phyloP scores from a whole-genome alignment of 2,797 vertebrate species.

The Pogoniulus pusillus region DNA sequence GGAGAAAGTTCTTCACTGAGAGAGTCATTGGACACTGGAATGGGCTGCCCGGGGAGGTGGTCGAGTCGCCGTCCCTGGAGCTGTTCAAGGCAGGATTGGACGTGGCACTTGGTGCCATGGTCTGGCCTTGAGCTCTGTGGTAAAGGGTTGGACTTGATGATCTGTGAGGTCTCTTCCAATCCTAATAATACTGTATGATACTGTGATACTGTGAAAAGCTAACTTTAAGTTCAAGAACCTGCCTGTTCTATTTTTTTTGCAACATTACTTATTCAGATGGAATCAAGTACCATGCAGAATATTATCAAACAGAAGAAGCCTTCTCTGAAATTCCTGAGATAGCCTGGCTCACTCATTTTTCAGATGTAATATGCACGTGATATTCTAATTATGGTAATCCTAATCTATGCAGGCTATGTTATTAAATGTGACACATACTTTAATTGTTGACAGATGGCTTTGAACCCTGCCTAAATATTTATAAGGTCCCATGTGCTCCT shows the following conservation, averaged over 20 bases:
- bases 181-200: too few relatives aligned
- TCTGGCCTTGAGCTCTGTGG: too few relatives aligned
- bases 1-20: too few relatives aligned
- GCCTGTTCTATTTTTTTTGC: not conserved
- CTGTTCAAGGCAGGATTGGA: too few relatives aligned
- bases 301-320: constrained; percentile 11
- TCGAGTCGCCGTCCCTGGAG: too few relatives aligned
- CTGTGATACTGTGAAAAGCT: too few relatives aligned
- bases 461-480: constrained; percentile 59
- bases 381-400: constrained; percentile 62
- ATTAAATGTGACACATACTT: constrained; percentile 56
- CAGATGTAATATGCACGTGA: constrained; percentile 38
- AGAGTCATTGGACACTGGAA: too few relatives aligned
- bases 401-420: constrained; percentile 48
- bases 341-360: constrained; percentile 27
- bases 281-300: constrained; percentile 57
- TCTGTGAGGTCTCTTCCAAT: too few relatives aligned
- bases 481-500: not conserved
- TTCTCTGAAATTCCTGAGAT: constrained; percentile 41
- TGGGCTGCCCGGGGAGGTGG: too few relatives aligned
- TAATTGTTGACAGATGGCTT: constrained; percentile 67
- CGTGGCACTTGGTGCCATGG: too few relatives aligned
- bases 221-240: constrained; percentile 27
- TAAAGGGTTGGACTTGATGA: too few relatives aligned
- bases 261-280: constrained; percentile 65